Percentiles rank a stretch among this genome's conserved stretches.
phyloP scores from a whole-genome alignment of 2,113 vertebrate genomes.

The Megaceryle maxima region DNA sequence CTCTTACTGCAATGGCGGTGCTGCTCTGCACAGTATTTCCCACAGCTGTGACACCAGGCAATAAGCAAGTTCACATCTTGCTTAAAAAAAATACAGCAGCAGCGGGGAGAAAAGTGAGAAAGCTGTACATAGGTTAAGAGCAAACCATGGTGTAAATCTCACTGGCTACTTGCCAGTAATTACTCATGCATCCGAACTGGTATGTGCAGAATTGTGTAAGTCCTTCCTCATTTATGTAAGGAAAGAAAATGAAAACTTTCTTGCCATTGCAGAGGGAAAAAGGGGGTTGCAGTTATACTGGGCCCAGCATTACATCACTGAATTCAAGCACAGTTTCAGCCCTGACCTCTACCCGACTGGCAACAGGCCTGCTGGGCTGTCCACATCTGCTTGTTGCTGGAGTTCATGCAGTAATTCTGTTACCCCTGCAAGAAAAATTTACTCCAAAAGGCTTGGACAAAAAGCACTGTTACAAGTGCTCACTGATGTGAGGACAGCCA shows the following conservation, averaged over 20 bases:
- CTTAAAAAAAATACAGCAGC: neutral
- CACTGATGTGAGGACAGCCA: neutral
- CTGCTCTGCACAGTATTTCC: neutral
- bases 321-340: neutral
- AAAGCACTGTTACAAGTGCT: neutral
- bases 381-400: rapidly evolving
- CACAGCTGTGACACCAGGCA: neutral
- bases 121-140: neutral
- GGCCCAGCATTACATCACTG: rapidly evolving
- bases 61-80: neutral
- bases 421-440: neutral
- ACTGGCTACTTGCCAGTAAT: neutral
- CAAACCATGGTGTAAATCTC: neutral
- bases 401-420: neutral
- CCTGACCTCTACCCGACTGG: rapidly evolving
- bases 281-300: neutral
- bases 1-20: neutral
- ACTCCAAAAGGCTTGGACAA: neutral
- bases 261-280: neutral
- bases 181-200: neutral
- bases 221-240: neutral
- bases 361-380: neutral
- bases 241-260: neutral
- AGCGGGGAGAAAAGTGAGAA: neutral
- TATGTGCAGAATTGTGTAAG: neutral